phyloP scores from a whole-genome alignment of 2,888 invertebrate genomes.

The Orthosia cruda region DNA sequence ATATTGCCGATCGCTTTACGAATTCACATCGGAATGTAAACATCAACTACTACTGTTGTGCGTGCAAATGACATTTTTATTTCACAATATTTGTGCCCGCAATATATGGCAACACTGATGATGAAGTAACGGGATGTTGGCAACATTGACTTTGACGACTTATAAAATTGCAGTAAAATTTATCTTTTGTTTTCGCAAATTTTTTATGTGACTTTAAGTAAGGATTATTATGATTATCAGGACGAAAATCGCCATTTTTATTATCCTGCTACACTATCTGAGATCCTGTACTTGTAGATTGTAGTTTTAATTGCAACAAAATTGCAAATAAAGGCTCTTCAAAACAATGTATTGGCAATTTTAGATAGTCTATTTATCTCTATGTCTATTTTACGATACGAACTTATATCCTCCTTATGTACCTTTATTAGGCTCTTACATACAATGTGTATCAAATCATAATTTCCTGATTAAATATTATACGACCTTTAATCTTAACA shows the following conservation, averaged over 20 bases:
- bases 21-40: slow-evolving; percentile 77
- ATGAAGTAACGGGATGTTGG: slow-evolving; percentile 52
- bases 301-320: neutral
- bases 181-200: slow-evolving; percentile 6
- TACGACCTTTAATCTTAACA: too few relatives aligned
- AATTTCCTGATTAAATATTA: too few relatives aligned
- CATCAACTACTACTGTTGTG: slow-evolving; percentile 64
- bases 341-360: slow-evolving; percentile 9
- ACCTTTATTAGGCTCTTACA: neutral
- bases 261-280: neutral
- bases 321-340: neutral
- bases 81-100: slow-evolving; percentile 67
- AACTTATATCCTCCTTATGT: neutral
- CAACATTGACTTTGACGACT: slow-evolving; percentile 31
- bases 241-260: slow-evolving; percentile 3
- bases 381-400: neutral
- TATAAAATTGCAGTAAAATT: slow-evolving; percentile 15
- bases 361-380: neutral
- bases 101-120: slow-evolving; percentile 52
- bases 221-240: neutral
- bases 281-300: neutral
- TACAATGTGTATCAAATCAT: neutral
- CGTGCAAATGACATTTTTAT: slow-evolving; percentile 70
- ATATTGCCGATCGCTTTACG: slow-evolving; percentile 65
- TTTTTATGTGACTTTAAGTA: neutral